These are phyloP conservation scores for Drosophila greeni DNA, from an alignment of 2,888 invertebrate species.

Conservation along the genomic window DNA sequence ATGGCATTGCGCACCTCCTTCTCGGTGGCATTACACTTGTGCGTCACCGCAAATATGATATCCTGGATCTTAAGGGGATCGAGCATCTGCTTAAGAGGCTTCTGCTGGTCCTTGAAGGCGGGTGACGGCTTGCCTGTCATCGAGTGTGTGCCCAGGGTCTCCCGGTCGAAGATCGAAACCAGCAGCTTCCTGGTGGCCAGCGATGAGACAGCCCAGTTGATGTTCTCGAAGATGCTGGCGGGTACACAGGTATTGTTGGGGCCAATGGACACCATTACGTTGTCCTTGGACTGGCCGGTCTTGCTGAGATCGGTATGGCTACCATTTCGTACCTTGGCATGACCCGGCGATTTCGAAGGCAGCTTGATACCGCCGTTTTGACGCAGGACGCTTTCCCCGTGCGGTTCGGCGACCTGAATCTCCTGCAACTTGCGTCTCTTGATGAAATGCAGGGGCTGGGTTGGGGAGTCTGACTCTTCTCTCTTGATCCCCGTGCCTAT, in stretches of 20 bases:
- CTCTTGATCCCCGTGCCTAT: conserved; percentile 22
- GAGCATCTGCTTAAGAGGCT: conserved; percentile 77
- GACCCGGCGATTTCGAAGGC: conserved; percentile 2
- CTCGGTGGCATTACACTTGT: conserved; percentile 80
- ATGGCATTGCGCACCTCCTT: conserved; percentile 82
- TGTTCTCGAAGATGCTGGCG: conserved; percentile 78
- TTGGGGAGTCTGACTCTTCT: conserved; percentile 27
- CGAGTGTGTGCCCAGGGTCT: conserved; percentile 82
- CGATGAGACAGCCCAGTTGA: conserved; percentile 81
- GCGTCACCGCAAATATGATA: conserved; percentile 81
- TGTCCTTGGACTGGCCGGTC: conserved; percentile 29
- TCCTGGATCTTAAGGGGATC: conserved; percentile 81
- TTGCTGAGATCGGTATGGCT: conserved; percentile 38
- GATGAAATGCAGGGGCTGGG: conserved; percentile 36
- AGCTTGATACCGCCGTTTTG: conserved; percentile 9
- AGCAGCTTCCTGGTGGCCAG: conserved; percentile 81
- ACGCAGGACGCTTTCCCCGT: neutral
- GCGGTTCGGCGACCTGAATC: conserved; percentile 6
- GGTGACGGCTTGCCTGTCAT: conserved; percentile 83
- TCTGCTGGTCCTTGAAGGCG: conserved; percentile 76
- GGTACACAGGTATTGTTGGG: conserved; percentile 78
- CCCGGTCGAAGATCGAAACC: conserved; percentile 81
- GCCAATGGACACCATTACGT: conserved; percentile 77
- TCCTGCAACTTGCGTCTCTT: conserved; percentile 61
- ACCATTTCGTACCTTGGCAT: conserved; percentile 14